A percentile compares a stretch with the other conserved stretches of the same genome.
phyloP scores from a whole-genome alignment of 30 jellyfish, hydroid and myxozoan species.

The Catostylus mosaicus region DNA sequence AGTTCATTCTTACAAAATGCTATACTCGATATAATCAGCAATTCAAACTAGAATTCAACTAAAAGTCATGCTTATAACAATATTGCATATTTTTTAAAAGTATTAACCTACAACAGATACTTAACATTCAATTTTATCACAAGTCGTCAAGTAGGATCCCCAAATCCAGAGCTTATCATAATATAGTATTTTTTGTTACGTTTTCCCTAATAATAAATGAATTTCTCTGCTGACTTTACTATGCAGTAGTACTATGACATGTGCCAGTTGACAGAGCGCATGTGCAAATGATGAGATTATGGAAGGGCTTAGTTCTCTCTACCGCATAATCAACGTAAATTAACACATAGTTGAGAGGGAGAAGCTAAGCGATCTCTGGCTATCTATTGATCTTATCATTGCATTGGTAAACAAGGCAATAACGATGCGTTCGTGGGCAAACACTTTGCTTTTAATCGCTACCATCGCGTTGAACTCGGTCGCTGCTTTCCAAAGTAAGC shows the following conservation, averaged over 20 bases:
- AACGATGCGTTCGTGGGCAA: constrained; percentile 10
- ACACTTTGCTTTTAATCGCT: neutral
- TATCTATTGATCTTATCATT: neutral
- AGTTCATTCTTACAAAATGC: too few relatives aligned
- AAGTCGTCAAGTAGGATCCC: too few relatives aligned
- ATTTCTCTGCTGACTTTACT: too few relatives aligned
- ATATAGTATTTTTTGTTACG: too few relatives aligned
- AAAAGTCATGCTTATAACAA: too few relatives aligned
- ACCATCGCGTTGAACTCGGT: neutral
- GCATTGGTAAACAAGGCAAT: neutral
- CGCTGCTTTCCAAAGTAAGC: neutral
- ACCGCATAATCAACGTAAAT: constrained; percentile 28
- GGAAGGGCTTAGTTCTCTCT: constrained; percentile 19
- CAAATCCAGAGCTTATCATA: too few relatives aligned
- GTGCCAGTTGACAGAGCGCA: constrained; percentile 16
- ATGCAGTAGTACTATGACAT: neutral
- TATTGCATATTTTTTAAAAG: too few relatives aligned
- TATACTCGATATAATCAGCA: too few relatives aligned
- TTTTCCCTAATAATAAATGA: too few relatives aligned
- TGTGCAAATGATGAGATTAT: constrained; percentile 40
- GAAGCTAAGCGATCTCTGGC: constrained; percentile 13
- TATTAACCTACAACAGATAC: too few relatives aligned
- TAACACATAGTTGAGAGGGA: constrained; percentile 44
- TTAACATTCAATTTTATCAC: too few relatives aligned
- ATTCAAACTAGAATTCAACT: too few relatives aligned